Conservation (phyloP, 2,113 vertebrate species). For the Sapajus apella region DNA sequence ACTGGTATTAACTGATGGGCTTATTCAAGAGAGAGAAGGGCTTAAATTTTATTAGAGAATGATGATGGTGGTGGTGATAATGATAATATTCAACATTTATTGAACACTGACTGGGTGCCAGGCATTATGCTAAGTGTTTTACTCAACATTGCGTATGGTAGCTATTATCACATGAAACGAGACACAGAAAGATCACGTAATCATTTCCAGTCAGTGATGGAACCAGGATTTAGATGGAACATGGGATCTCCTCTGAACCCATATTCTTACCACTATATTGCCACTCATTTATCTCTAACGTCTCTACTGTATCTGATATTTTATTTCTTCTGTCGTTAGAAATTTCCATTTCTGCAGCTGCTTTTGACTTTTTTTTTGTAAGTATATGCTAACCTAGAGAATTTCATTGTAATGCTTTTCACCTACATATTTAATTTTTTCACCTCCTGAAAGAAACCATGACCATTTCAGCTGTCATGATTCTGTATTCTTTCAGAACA, state of each 20-base stretch:
- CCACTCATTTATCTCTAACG: neutral
- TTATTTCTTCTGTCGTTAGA: conserved; percentile 64
- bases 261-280: neutral
- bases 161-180: neutral
- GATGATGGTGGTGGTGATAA: neutral
- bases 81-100: neutral
- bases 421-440: conserved; percentile 75
- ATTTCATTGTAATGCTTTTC: conserved; percentile 74
- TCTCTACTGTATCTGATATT: conserved; percentile 41
- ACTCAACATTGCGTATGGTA: neutral
- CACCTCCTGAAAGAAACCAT: conserved; percentile 69
- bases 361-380: conserved; percentile 49
- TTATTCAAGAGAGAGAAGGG: conserved; percentile 39
- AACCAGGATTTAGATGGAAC: neutral
- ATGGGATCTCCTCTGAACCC: neutral
- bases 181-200: neutral
- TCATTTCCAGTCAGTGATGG: neutral
- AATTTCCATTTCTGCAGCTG: conserved; percentile 61
- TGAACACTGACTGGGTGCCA: neutral
- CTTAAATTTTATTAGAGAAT: conserved; percentile 50
- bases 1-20: conserved; percentile 25
- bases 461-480: conserved; percentile 59
- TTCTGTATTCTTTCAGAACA: conserved; percentile 53
- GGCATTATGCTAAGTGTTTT: neutral
- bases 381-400: conserved; percentile 62